Evolutionary conservation across 2,888 invertebrate genomes (phyloP).

Genomic region (Rhimphoctona megacephalus): DNA sequence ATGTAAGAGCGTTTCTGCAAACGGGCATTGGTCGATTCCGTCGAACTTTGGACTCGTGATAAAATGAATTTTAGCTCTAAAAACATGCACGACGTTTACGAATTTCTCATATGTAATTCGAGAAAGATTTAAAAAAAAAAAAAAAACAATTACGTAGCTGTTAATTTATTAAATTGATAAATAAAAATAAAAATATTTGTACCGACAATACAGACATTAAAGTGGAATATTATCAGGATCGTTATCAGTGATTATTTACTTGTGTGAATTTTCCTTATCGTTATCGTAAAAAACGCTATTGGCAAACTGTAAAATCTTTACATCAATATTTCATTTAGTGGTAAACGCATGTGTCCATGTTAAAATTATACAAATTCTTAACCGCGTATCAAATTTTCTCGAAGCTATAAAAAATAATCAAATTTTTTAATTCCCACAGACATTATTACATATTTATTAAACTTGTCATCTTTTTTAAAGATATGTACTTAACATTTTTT

Average conservation of each 20-base stretch:
- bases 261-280: not conserved
- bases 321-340: not conserved
- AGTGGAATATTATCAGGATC: not conserved
- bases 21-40: slow-evolving; percentile 18
- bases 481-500: not conserved
- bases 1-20: not conserved
- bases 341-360: not conserved
- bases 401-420: not conserved
- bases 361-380: not conserved
- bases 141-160: not conserved
- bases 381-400: not conserved
- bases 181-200: not conserved
- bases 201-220: not conserved
- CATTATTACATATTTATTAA: too few species aligned
- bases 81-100: not conserved
- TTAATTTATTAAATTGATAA: not conserved
- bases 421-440: too few species aligned
- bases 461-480: not conserved
- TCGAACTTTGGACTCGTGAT: slow-evolving; percentile 29
- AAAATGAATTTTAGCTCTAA: slow-evolving; percentile 1
- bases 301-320: not conserved
- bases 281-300: not conserved
- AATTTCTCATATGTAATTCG: not conserved
- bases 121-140: not conserved
- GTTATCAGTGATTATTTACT: not conserved